phyloP scores from a whole-genome alignment of 2,797 vertebrate genomes.

The Caiman crocodilus region DNA sequence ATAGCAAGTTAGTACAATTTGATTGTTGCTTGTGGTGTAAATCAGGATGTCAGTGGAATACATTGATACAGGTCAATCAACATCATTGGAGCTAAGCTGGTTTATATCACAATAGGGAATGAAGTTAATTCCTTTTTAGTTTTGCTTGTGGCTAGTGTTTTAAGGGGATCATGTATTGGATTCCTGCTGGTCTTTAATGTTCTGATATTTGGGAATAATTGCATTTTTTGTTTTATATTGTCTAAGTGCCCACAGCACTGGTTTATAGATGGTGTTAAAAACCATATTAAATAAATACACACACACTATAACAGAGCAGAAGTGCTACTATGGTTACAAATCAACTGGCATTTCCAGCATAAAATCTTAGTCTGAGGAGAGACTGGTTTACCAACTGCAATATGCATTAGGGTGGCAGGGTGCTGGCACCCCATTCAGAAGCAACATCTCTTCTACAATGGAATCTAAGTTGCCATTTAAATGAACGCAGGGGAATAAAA shows the following conservation, averaged over 20 bases:
- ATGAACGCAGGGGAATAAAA: no score
- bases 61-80: background rate
- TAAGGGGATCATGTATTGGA: background rate
- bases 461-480: no score
- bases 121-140: background rate
- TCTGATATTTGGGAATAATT: background rate
- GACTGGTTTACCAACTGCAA: background rate
- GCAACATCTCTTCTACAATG: no score
- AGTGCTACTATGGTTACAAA: conserved; percentile 1
- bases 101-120: background rate
- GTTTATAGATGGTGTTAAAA: background rate
- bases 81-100: background rate
- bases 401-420: background rate
- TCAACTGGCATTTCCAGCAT: background rate
- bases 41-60: background rate
- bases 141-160: background rate
- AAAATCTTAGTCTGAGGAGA: background rate
- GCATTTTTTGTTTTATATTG: background rate
- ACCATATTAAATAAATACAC: background rate
- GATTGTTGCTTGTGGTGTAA: background rate
- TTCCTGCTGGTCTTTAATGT: background rate
- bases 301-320: background rate
- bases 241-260: background rate
- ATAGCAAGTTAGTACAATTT: background rate
- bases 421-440: no score